Percentiles rank a stretch among this genome's conserved stretches.
Evolutionary conservation across 2,113 vertebrate species (phyloP).

Genomic region (Pavo muticus): DNA sequence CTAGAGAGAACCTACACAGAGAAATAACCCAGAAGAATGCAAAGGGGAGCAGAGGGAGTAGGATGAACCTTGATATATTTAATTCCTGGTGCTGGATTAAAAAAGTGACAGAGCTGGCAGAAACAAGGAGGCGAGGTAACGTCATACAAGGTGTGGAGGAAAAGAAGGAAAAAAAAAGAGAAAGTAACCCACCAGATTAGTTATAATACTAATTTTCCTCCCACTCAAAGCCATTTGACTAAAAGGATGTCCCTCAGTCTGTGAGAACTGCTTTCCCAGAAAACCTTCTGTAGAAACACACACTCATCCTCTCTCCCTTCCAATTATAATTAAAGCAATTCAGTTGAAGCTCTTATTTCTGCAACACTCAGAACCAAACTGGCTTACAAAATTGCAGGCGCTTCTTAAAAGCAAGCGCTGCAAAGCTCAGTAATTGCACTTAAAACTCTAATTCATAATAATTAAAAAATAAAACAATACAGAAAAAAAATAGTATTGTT

Average conservation of each 20-base stretch:
- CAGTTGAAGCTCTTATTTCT: neutral
- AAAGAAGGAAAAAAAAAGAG: neutral
- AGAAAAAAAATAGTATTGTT: neutral
- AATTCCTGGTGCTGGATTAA: neutral
- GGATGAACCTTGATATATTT: neutral
- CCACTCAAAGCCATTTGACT: neutral
- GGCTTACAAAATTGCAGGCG: neutral
- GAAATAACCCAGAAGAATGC: neutral
- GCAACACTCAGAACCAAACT: neutral
- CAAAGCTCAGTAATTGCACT: neutral
- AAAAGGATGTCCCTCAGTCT: neutral
- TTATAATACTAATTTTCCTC: neutral
- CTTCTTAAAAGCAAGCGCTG: neutral
- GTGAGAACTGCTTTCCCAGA: neutral
- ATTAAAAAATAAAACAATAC: neutral
- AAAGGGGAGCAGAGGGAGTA: accelerated
- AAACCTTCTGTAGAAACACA: neutral
- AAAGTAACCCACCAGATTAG: neutral
- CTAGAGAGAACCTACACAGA: neutral
- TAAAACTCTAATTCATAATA: neutral
- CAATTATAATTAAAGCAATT: neutral
- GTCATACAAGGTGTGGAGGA: accelerated
- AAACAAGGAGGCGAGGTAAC: neutral
- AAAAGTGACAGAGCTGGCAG: neutral
- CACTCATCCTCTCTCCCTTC: neutral